A percentile compares a stretch with the other conserved stretches of the same genome.
These are phyloP conservation scores for Zaprionus davidi DNA, from an alignment of 1,140 invertebrate genomes.

Conservation along the genomic window DNA sequence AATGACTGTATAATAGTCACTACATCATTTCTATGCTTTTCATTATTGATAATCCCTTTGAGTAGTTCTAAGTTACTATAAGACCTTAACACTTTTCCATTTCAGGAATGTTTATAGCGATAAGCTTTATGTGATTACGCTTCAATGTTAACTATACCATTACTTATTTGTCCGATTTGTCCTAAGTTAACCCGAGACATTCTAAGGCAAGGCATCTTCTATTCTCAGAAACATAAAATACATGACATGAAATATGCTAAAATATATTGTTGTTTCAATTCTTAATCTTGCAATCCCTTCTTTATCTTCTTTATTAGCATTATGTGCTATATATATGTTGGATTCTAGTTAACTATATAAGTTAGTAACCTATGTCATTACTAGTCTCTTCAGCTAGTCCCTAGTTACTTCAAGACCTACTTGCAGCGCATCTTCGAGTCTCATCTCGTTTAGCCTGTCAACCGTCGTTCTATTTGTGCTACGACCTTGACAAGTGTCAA, in stretches of 20 bases:
- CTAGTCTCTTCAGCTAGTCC: not conserved
- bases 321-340: not conserved
- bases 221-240: no score
- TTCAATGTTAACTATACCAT: no score
- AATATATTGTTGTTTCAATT: no score
- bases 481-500: conserved; percentile 50
- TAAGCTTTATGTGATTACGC: no score
- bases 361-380: no score
- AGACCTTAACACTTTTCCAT: not conserved
- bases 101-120: no score
- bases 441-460: not conserved
- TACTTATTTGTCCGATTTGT: no score
- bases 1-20: not conserved
- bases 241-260: no score
- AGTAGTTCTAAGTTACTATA: not conserved
- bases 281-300: no score
- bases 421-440: not conserved
- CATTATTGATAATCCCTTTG: not conserved
- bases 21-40: no score
- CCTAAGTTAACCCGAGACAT: no score
- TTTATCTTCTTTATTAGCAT: not conserved
- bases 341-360: not conserved
- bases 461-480: not conserved
- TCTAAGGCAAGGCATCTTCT: no score
- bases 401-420: not conserved